phyloP scores from a whole-genome alignment of 1,140 invertebrate genomes.

The Teleogryllus occipitalis region DNA sequence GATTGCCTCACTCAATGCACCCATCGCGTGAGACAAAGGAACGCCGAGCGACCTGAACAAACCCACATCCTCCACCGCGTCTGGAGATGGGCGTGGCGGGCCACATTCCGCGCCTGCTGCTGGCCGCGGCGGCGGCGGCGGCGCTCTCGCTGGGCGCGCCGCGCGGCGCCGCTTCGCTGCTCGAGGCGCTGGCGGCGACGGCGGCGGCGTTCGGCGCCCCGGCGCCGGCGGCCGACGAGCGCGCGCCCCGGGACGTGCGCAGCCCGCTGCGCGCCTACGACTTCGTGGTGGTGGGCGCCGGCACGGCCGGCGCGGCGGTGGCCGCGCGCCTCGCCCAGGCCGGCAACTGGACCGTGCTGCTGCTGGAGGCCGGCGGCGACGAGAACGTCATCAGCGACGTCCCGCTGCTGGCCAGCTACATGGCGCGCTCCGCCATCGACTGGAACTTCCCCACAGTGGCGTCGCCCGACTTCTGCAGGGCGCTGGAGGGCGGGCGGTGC shows the following conservation, averaged over 20 bases:
- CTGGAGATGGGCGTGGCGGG: too few species aligned
- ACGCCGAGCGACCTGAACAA: too few species aligned
- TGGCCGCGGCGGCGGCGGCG: neutral
- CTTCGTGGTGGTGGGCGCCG: conserved; percentile 51
- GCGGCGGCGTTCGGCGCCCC: too few species aligned
- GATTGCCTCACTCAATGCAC: too few species aligned
- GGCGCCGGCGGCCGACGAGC: neutral
- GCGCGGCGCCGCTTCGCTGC: too few species aligned
- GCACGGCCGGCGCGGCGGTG: conserved; percentile 52
- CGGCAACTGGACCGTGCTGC: conserved; percentile 11
- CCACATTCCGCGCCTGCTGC: neutral
- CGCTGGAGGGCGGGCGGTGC: conserved; percentile 34
- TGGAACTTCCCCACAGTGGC: conserved; percentile 36
- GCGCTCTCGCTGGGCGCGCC: too few species aligned
- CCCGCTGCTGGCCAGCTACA: conserved; percentile 24
- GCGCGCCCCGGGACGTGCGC: neutral
- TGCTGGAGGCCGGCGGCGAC: conserved; percentile 15
- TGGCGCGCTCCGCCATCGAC: conserved; percentile 36
- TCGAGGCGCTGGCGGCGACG: too few species aligned
- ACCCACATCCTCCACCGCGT: too few species aligned
- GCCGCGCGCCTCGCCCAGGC: conserved; percentile 36
- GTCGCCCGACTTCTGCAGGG: conserved; percentile 30
- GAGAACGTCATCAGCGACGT: neutral
- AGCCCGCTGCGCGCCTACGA: conserved; percentile 30
- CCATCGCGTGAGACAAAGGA: too few species aligned